Percentiles rank a stretch among this genome's conserved stretches.
Conservation (phyloP, 2,113 vertebrate species). For the human region DNA sequence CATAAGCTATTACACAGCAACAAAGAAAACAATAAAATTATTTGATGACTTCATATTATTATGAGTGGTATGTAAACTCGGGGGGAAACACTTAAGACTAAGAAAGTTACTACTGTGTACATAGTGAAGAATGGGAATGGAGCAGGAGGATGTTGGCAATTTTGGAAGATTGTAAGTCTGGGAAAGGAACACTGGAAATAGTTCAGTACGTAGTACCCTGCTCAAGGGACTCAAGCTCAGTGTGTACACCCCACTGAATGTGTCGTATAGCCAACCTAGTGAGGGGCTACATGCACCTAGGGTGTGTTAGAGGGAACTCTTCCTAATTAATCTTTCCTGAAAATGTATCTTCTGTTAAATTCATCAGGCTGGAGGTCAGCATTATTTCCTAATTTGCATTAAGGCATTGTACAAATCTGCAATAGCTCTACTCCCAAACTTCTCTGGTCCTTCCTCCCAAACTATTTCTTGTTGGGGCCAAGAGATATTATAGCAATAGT, state of each 20-base stretch:
- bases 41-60: not conserved
- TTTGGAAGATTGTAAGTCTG: not conserved
- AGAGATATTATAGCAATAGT: not conserved
- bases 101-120: not conserved
- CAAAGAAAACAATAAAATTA: not conserved
- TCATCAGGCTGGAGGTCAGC: not conserved
- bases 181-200: not conserved
- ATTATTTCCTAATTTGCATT: not conserved
- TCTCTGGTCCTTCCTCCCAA: not conserved
- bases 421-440: not conserved
- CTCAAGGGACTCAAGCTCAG: no score
- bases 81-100: not conserved
- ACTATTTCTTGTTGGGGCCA: not conserved
- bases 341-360: not conserved
- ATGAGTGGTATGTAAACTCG: not conserved
- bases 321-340: not conserved
- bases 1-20: not conserved
- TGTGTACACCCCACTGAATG: accelerated
- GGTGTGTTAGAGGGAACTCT: not conserved
- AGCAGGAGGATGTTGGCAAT: not conserved
- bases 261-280: not conserved
- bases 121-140: not conserved
- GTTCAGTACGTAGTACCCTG: accelerated
- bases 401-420: not conserved
- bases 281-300: not conserved